Evolutionary conservation across 1,140 invertebrate species (phyloP), one percentile per base, ranked within the genome.

Genomic region (Solen grandis): DNA sequence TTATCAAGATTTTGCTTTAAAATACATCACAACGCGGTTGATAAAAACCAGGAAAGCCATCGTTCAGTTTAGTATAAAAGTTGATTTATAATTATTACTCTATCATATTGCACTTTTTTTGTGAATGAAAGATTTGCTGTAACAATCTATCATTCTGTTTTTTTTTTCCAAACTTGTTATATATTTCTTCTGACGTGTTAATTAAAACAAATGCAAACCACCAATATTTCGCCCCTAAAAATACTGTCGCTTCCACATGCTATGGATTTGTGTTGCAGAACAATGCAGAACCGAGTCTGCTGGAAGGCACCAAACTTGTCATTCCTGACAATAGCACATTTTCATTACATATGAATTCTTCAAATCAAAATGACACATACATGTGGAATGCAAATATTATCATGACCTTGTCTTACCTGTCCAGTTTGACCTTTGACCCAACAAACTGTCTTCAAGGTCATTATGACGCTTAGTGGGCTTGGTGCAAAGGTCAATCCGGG

Each of bases 341-440:
- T 19, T 27, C 31, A 19, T 33, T 31, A 52, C 33, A 55, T 66
- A 69, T 25, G 29, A 36, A 25, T 76, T 76, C 46, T 41, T 8
- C 16, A 35, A 14, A 74, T 31, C 35, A 38, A 76, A 75, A 50
- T 8, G 38, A 57, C 54, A 36, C 4, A 41, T 57, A 50, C n/a
- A 19, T 59, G 75, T 69, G 75, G 75, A 78, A 78, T 78, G 75
- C 75, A 78, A 55, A 46, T 57, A 54, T 19, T n/a, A n/a, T n/a
- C n/a, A n/a, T n/a, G 57, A 25, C 74, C 38, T 66, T 14, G 41
- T 66, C 60, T 59, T 31, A 33, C 62, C 55, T 38, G 66, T 19
- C 36, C 33, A 33, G 52, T 33, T 31, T 57, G 22, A 29, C 35
- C 46, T 16, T 33, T 31, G 4, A n/a, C 27, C 41, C 31, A 46